Conservation (phyloP, 2,888 invertebrate genomes). For the Spilosoma lubricipeda region DNA sequence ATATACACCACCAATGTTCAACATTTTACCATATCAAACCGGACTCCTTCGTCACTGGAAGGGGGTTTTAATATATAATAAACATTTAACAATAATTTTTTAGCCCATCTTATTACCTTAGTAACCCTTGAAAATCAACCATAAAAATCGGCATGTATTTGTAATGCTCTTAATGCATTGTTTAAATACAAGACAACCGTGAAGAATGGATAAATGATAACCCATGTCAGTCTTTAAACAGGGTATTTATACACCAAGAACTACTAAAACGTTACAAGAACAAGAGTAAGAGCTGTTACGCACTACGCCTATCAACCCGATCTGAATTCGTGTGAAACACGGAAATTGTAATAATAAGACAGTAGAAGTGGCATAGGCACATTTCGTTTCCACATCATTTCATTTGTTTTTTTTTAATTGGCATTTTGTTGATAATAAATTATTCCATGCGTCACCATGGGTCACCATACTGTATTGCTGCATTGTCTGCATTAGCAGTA, state of each 20-base stretch:
- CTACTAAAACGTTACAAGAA: neutral
- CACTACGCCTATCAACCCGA: too few relatives aligned
- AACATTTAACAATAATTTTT: neutral
- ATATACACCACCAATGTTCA: neutral
- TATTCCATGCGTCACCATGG: too few relatives aligned
- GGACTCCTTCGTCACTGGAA: neutral
- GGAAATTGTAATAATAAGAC: too few relatives aligned
- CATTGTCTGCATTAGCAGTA: too few relatives aligned
- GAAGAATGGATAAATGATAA: neutral
- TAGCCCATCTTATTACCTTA: neutral
- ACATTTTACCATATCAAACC: neutral
- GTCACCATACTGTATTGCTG: too few relatives aligned
- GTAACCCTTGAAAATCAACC: neutral
- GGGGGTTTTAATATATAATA: neutral
- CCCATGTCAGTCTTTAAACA: conserved; percentile 1
- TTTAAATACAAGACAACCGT: neutral
- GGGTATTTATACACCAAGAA: neutral
- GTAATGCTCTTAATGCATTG: neutral
- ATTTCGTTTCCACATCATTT: too few relatives aligned
- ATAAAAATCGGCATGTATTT: neutral
- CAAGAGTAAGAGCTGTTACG: neutral
- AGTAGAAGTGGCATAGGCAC: too few relatives aligned
- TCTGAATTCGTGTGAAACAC: too few relatives aligned
- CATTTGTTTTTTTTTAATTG: too few relatives aligned
- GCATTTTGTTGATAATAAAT: too few relatives aligned